Evolutionary conservation across 2,888 invertebrate genomes (phyloP).

Genomic region (Podabrus alpinus): DNA sequence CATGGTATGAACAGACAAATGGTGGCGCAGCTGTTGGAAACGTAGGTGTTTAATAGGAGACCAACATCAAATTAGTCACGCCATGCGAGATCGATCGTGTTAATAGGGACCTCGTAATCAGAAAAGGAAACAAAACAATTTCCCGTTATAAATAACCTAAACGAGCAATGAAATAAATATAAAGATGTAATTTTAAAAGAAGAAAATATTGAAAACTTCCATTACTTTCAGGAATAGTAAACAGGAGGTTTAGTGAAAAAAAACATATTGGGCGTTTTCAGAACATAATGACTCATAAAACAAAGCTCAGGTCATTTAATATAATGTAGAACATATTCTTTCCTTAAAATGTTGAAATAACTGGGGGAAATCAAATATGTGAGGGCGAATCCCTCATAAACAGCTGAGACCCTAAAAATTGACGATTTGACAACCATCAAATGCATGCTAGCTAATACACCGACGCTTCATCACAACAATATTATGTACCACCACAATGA

Average conservation of each 20-base stretch:
- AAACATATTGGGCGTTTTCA: not conserved
- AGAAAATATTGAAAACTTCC: not conserved
- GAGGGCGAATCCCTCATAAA: slow-evolving; percentile 26
- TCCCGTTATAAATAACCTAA: not conserved
- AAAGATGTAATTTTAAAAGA: not conserved
- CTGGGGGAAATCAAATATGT: slow-evolving; percentile 23
- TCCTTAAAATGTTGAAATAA: slow-evolving; percentile 19
- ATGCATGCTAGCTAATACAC: slow-evolving; percentile 20
- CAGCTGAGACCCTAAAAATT: slow-evolving; percentile 25
- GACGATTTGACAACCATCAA: slow-evolving; percentile 24
- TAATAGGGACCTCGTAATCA: slow-evolving; percentile 43
- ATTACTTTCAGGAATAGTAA: not conserved
- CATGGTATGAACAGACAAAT: slow-evolving; percentile 42
- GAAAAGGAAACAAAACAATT: slow-evolving; percentile 28
- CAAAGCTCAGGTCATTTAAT: slow-evolving; percentile 30
- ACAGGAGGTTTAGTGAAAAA: not conserved
- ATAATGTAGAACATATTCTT: slow-evolving; percentile 18
- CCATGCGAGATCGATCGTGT: slow-evolving; percentile 48
- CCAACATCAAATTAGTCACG: slow-evolving; percentile 50
- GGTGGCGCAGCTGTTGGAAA: slow-evolving; percentile 48
- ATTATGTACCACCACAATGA: not conserved
- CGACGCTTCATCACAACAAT: not conserved
- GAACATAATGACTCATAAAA: slow-evolving; percentile 41
- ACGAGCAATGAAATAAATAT: not conserved
- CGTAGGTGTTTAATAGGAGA: slow-evolving; percentile 46